Percentiles rank a stretch among this genome's conserved stretches.
These are phyloP conservation scores for Halcyon badia DNA, from an alignment of 2,797 vertebrate species.

Conservation along the genomic window DNA sequence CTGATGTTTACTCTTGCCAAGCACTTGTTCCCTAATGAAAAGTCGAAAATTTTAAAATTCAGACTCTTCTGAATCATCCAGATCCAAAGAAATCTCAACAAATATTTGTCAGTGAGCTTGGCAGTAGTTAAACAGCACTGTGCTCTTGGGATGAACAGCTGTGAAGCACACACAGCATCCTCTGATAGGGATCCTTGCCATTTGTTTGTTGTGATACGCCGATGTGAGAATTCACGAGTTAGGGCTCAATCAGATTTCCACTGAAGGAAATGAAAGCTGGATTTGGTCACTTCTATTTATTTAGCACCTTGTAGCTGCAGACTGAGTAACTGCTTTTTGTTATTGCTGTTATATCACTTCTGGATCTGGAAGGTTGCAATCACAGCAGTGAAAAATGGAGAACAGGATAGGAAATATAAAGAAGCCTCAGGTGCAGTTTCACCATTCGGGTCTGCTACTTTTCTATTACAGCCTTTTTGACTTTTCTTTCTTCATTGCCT, in stretches of 20 bases:
- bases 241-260: not conserved
- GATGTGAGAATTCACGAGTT: not conserved
- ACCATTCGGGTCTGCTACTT: not conserved
- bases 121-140: not conserved
- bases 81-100: not conserved
- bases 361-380: not conserved
- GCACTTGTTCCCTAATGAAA: not conserved
- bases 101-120: not conserved
- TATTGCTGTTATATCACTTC: not conserved
- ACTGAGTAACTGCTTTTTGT: not conserved
- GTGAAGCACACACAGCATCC: accelerated
- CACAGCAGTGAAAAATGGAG: not conserved
- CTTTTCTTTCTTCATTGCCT: not conserved
- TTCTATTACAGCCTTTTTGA: not conserved
- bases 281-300: not conserved
- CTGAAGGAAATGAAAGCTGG: not conserved
- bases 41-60: not conserved
- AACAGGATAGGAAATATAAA: not conserved
- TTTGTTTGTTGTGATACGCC: not conserved
- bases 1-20: not conserved
- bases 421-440: not conserved
- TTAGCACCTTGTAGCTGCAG: not conserved
- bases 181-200: not conserved
- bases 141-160: not conserved
- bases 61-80: not conserved